Conservation (phyloP, 2,888 invertebrate species). For the Meliscaeva auricollis region DNA sequence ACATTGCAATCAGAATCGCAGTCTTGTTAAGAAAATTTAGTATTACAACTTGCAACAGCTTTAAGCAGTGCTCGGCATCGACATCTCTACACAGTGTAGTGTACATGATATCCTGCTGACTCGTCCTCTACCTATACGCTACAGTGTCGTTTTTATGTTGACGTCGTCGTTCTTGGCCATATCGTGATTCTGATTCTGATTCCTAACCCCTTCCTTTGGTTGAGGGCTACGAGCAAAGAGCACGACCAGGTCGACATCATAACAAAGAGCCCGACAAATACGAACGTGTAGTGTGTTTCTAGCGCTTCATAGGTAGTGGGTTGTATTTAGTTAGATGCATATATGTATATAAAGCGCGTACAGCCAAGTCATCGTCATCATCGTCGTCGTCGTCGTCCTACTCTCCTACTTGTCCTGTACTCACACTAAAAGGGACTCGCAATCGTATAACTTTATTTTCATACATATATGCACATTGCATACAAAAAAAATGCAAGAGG, state of each 20-base stretch:
- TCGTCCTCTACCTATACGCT: no score
- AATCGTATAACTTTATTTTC: no score
- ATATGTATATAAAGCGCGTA: background rate
- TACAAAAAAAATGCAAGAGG: no score
- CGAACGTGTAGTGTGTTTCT: background rate
- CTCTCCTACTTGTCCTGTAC: background rate
- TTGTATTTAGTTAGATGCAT: background rate
- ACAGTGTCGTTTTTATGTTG: background rate
- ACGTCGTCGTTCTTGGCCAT: background rate
- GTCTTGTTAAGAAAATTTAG: conserved; percentile 16
- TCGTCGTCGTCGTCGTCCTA: background rate
- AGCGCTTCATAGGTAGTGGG: background rate
- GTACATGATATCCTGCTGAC: no score
- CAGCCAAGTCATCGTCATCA: background rate
- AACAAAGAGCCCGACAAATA: conserved; percentile 14
- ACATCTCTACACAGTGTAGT: no score
- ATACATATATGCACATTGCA: no score
- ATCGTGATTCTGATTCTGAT: background rate
- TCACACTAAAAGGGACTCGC: background rate
- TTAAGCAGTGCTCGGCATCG: conserved; percentile 8
- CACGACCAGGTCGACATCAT: conserved; percentile 28
- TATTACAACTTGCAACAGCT: conserved; percentile 32
- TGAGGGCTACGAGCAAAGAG: background rate
- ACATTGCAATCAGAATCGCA: conserved; percentile 23
- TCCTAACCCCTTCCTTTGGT: background rate